phyloP scores from a whole-genome alignment of 1,140 invertebrate species.

The Brachionus rotundiformis region DNA sequence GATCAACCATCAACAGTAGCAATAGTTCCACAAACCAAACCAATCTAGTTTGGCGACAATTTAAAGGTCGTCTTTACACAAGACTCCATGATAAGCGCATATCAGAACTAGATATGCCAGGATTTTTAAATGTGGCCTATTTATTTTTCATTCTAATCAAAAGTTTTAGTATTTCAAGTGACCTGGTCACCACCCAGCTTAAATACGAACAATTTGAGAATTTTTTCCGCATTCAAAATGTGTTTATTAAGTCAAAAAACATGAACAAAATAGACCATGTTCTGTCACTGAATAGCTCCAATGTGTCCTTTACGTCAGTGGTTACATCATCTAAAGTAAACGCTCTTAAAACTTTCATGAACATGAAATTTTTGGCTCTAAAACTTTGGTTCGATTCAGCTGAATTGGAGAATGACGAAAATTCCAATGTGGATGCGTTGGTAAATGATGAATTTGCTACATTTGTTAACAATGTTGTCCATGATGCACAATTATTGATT shows the following conservation, averaged over 20 bases:
- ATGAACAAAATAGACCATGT: conserved; percentile 16
- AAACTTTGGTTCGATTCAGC: conserved; percentile 18
- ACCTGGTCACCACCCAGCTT: neutral
- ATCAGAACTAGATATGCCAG: conserved; percentile 26
- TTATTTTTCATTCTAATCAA: conserved; percentile 42
- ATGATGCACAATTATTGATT: neutral
- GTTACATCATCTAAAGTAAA: conserved; percentile 1
- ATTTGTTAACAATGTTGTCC: neutral
- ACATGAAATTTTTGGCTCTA: conserved; percentile 37
- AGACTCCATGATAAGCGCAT: conserved; percentile 46
- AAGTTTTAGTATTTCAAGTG: neutral
- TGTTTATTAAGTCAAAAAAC: conserved; percentile 38
- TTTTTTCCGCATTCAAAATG: conserved; percentile 31
- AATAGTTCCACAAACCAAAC: neutral
- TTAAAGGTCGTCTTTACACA: conserved; percentile 50
- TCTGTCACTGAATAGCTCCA: neutral
- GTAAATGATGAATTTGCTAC: conserved; percentile 12
- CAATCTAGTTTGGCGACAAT: conserved; percentile 46
- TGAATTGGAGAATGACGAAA: conserved; percentile 19
- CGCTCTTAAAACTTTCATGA: neutral
- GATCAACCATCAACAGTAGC: neutral
- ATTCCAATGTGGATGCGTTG: neutral
- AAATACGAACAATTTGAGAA: conserved; percentile 46
- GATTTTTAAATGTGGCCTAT: conserved; percentile 21
- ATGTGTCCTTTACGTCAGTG: neutral